Percentiles rank a stretch among this genome's conserved stretches.
phyloP scores from a whole-genome alignment of 2,888 invertebrate genomes.

The Cryptus armator region DNA sequence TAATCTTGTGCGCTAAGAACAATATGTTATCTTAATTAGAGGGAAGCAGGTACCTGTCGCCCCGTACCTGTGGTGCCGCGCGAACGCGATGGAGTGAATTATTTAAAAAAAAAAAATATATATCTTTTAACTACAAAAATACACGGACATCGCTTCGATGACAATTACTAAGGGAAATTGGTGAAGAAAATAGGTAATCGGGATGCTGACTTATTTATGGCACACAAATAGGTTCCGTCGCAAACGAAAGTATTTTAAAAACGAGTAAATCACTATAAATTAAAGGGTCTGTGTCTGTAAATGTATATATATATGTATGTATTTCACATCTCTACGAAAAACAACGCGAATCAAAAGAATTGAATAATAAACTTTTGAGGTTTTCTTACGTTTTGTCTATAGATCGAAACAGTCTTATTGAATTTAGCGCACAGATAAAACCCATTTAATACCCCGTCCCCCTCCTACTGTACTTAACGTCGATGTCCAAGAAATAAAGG shows the following conservation, averaged over 20 bases:
- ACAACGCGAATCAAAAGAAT: conserved; percentile 24
- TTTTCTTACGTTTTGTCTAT: conserved; percentile 8
- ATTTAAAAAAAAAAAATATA: conserved; percentile 21
- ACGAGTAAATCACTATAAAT: neutral
- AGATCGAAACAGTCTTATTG: conserved; percentile 60
- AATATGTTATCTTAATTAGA: conserved; percentile 63
- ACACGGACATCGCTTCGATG: conserved; percentile 19
- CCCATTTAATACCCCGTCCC: conserved; percentile 42
- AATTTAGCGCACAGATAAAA: conserved; percentile 70
- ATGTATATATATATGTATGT: conserved; percentile 12
- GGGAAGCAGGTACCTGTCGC: conserved; percentile 58
- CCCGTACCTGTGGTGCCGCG: conserved; percentile 51
- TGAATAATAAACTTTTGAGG: neutral
- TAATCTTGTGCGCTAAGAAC: conserved; percentile 73
- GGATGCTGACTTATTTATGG: conserved; percentile 60
- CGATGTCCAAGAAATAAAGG: conserved; percentile 66
- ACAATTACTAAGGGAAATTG: conserved; percentile 19
- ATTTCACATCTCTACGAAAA: conserved; percentile 5
- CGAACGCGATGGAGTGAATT: conserved; percentile 38
- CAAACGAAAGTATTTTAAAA: conserved; percentile 36
- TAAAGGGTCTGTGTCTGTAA: too few relatives aligned
- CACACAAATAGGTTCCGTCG: conserved; percentile 61
- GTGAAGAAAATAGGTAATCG: conserved; percentile 24
- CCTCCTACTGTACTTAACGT: conserved; percentile 53
- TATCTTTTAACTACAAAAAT: conserved; percentile 30